Evolutionary conservation across 2,797 vertebrate species (phyloP), one percentile per base, ranked within the genome.

Genomic region (Myiotriccus ornatus): DNA sequence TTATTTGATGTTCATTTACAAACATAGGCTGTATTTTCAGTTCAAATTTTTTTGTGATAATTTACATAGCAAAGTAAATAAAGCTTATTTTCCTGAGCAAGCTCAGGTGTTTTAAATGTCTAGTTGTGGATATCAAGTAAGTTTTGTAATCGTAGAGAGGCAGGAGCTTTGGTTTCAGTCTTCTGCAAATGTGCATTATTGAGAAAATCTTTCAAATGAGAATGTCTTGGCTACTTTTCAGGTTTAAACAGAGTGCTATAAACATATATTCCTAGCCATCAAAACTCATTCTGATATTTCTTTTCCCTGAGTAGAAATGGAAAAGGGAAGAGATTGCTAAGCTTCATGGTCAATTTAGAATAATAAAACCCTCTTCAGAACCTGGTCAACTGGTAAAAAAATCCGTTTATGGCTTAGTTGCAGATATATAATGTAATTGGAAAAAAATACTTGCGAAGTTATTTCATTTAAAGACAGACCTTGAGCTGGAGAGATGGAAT

Each of bases 341-440:
- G 57, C 91, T 96, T 97, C 89, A 87, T 86, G 91, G 93, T 96
- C 94, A 90, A 94, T 97, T 97, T 97, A 94, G 92, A 96, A 94
- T 95, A 97, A 96, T 95, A 94, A 96, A 97, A 91, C 19, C 21
- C 71, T 73, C 96, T 97, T 97, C 94, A 94, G 82, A 96, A 91
- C 49, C 80, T 94, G 86, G 82, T 88, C 94, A 83, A 14, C 27
- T 79, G 92, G 41, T 94, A 69, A 87, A 94, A 94, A 93, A 80
- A 96, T 71, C 74, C 73, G 32, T 87, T 94, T 96, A 89, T 92
- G 75, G 68, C 89, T 84, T 94, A 49, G 32, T 82, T 97, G 97
- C 77, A 87, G 46, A 55, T 92, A 71, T 1, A 5, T 79, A 93
- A 95, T 84, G 28, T 93, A 96, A 95, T 77, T 89, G 83, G 49